phyloP scores from a whole-genome alignment of 2,888 invertebrate genomes.

The Lamellibrachia columna region DNA sequence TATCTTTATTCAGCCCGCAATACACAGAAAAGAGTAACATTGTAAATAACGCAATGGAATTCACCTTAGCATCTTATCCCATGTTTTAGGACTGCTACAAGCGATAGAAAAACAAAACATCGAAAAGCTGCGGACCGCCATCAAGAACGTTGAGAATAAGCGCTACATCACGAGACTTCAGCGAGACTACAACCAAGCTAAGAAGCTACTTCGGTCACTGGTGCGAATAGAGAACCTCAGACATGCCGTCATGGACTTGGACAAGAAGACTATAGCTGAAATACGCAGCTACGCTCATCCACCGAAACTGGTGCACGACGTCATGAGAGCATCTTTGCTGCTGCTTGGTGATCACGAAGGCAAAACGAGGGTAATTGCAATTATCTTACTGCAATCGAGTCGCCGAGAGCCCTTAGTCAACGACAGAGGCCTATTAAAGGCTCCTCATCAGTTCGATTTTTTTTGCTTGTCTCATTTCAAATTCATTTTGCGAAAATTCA shows the following conservation, averaged over 20 bases:
- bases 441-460: too few relatives aligned
- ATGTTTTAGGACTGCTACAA: neutral
- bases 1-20: too few relatives aligned
- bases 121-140: neutral
- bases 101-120: neutral
- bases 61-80: neutral
- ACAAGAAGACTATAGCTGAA: neutral
- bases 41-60: neutral
- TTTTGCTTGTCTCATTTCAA: too few relatives aligned
- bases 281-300: slow-evolving; percentile 21
- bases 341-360: slow-evolving; percentile 25
- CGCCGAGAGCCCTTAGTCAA: too few relatives aligned
- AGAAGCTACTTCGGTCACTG: neutral
- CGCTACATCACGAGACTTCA: slow-evolving; percentile 18
- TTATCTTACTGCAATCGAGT: too few relatives aligned
- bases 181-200: neutral
- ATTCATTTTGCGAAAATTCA: too few relatives aligned
- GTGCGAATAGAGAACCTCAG: slow-evolving; percentile 13
- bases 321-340: slow-evolving; percentile 21
- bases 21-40: neutral
- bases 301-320: slow-evolving; percentile 20
- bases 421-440: too few relatives aligned
- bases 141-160: slow-evolving; percentile 19
- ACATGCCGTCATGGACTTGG: neutral
- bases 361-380: slow-evolving; percentile 20